A percentile compares a stretch with the other conserved stretches of the same genome.
These are phyloP conservation scores for Tautogolabrus adspersus DNA, from an alignment of 2,113 vertebrate species.

Conservation along the genomic window DNA sequence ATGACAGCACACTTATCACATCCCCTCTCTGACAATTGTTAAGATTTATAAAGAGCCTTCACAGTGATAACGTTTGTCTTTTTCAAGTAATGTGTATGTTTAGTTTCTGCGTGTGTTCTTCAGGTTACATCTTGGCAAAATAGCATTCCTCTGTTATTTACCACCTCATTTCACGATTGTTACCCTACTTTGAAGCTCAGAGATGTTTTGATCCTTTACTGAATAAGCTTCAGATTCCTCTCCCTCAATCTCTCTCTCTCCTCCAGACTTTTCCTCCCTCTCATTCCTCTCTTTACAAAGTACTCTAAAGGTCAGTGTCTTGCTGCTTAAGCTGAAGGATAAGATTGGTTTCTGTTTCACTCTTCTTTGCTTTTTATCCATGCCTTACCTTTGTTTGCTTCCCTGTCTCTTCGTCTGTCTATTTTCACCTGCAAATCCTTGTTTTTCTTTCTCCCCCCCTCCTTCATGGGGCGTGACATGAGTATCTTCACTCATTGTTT, in stretches of 20 bases:
- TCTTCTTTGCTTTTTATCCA: neutral
- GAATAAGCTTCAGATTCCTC: neutral
- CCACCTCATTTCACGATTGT: neutral
- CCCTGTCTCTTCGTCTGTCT: neutral
- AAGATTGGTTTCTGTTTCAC: constrained; percentile 32
- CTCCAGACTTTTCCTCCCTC: constrained; percentile 3
- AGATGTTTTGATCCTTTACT: constrained; percentile 6
- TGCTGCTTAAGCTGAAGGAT: constrained; percentile 35
- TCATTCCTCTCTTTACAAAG: constrained; percentile 17
- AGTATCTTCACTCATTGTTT: constrained; percentile 12
- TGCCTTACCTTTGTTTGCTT: neutral
- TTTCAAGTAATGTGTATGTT: neutral
- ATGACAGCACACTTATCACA: too few relatives aligned
- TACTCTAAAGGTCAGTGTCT: constrained; percentile 46
- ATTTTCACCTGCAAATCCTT: neutral
- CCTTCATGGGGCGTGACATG: neutral
- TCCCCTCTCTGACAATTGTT: too few relatives aligned
- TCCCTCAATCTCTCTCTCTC: neutral
- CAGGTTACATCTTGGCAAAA: neutral
- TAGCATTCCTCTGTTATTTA: neutral
- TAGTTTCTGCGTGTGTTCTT: neutral
- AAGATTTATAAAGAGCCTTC: too few relatives aligned
- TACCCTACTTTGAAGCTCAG: constrained; percentile 2
- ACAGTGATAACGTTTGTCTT: neutral
- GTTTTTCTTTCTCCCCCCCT: neutral